phyloP scores from a whole-genome alignment of 2,113 vertebrate species.

The Seriola quinqueradiata region DNA sequence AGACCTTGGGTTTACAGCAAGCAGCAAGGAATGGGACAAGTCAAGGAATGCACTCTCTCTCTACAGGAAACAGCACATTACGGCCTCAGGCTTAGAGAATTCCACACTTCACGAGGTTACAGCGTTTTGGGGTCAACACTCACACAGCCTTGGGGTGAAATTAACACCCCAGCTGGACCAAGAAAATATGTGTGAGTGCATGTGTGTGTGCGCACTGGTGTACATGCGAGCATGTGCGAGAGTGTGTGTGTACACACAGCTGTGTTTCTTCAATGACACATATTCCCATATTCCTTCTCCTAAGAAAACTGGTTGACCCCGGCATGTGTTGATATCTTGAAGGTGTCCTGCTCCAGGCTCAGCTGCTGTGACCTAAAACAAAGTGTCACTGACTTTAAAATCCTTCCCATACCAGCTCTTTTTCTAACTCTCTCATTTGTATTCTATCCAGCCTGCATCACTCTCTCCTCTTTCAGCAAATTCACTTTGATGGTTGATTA shows the following conservation, averaged over 20 bases:
- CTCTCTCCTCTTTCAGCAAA: not conserved
- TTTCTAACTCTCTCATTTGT: conserved; percentile 11
- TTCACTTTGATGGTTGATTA: not conserved
- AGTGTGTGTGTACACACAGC: conserved; percentile 75
- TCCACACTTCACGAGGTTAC: conserved; percentile 82
- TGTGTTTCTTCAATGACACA: conserved; percentile 83
- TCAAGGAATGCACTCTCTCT: conserved; percentile 76
- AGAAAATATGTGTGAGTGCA: conserved; percentile 53
- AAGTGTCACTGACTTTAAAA: conserved; percentile 62
- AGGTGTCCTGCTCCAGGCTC: conserved; percentile 60
- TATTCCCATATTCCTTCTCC: conserved; percentile 76
- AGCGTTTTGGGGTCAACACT: conserved; percentile 84
- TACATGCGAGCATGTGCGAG: conserved; percentile 38
- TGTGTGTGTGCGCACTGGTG: conserved; percentile 40
- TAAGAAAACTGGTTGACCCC: conserved; percentile 75
- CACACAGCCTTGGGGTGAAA: conserved; percentile 81
- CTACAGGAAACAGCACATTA: conserved; percentile 84
- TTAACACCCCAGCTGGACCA: conserved; percentile 83
- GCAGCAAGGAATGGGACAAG: conserved; percentile 68
- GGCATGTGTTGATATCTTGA: conserved; percentile 67
- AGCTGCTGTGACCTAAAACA: conserved; percentile 67
- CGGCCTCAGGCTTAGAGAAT: conserved; percentile 76
- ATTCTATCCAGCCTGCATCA: not conserved
- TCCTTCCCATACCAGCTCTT: not conserved
- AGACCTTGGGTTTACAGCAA: conserved; percentile 67